Conservation (phyloP, 2,113 vertebrate species). For the Trematocara marginatum region DNA sequence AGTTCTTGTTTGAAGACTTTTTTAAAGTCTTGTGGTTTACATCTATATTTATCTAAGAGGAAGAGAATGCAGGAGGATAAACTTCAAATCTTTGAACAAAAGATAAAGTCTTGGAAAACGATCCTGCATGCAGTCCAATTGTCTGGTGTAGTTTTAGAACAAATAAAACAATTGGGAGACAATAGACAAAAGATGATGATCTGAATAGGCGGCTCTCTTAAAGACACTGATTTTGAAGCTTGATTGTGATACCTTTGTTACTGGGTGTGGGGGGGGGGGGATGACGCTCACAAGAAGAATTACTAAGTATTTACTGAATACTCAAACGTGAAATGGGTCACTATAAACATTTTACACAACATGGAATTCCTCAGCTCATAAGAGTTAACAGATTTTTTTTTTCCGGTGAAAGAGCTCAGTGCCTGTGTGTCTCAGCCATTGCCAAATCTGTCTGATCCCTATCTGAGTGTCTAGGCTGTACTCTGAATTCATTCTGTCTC, state of each 20-base stretch:
- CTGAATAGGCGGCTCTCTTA: not conserved
- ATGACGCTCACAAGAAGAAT: not conserved
- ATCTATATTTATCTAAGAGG: not conserved
- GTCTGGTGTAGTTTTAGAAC: not conserved
- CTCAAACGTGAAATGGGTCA: not conserved
- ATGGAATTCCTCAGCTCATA: not conserved
- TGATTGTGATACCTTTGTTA: not conserved
- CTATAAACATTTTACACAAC: not conserved
- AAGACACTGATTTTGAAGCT: not conserved
- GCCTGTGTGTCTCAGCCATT: conserved; percentile 37
- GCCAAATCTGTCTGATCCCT: conserved; percentile 62
- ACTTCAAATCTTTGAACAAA: not conserved
- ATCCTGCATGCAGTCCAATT: not conserved
- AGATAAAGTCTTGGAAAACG: not conserved
- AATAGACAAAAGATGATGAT: not conserved
- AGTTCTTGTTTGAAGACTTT: not conserved
- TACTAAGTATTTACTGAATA: not conserved
- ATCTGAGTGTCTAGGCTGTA: conserved; percentile 65
- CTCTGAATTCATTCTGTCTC: conserved; percentile 39
- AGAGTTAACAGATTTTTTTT: not conserved
- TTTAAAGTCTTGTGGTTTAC: not conserved
- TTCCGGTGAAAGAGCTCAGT: not conserved
- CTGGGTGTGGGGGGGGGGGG: not conserved
- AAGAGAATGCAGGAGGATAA: not conserved
- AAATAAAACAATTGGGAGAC: not conserved